Percentiles rank a stretch among this genome's conserved stretches.
Evolutionary conservation across 2,113 vertebrate species (phyloP).

Genomic region (Podarcis cretensis): DNA sequence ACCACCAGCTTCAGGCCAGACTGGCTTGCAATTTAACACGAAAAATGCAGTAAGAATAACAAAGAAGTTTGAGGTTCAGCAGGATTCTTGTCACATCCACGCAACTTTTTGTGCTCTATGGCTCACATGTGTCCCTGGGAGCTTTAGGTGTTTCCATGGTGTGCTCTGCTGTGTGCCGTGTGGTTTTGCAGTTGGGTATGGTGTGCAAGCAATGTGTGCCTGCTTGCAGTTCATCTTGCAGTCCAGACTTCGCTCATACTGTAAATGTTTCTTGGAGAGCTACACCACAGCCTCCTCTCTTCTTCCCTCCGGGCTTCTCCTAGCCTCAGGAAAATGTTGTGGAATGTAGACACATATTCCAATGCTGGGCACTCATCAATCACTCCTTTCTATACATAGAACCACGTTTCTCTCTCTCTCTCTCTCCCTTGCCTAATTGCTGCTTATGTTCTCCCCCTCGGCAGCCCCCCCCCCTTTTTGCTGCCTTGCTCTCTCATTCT

Average conservation of each 20-base stretch:
- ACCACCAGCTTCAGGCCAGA: too few relatives aligned
- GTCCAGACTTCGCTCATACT: background rate
- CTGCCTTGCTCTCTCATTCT: background rate
- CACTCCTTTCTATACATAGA: constrained; percentile 15
- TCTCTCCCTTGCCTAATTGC: background rate
- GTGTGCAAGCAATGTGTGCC: background rate
- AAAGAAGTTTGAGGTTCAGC: background rate
- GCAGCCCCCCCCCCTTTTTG: background rate
- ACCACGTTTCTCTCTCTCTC: background rate
- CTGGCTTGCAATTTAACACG: background rate
- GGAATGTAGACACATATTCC: constrained; percentile 21
- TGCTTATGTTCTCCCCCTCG: background rate
- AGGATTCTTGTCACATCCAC: background rate
- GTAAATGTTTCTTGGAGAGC: background rate
- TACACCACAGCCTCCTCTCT: background rate
- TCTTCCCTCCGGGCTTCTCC: background rate
- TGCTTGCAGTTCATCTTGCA: background rate
- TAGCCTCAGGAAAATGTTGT: constrained; percentile 4
- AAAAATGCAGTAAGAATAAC: background rate
- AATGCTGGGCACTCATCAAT: constrained; percentile 10
- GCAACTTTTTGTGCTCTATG: background rate
- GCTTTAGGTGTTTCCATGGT: background rate
- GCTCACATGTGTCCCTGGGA: background rate
- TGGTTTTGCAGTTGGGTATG: background rate
- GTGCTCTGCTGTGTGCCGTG: background rate